These are phyloP conservation scores for Echiichthys vipera DNA, from an alignment of 2,797 vertebrate species.

Conservation along the genomic window DNA sequence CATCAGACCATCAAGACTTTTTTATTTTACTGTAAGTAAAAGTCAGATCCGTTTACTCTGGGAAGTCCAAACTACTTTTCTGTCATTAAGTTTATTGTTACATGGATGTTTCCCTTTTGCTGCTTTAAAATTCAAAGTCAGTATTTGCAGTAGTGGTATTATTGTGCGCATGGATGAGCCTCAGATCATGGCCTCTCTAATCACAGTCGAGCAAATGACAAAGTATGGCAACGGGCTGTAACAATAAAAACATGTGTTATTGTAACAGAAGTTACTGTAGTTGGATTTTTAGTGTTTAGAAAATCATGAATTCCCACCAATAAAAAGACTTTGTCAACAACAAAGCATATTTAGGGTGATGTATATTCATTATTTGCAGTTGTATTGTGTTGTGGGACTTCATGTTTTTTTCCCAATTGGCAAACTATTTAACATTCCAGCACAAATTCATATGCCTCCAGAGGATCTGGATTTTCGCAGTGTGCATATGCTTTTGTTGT, in stretches of 20 bases:
- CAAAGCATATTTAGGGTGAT: background rate
- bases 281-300: background rate
- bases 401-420: background rate
- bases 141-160: background rate
- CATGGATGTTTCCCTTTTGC: background rate
- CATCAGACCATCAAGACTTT: background rate
- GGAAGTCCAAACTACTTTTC: too few species aligned
- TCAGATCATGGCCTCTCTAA: background rate
- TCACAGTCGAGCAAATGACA: background rate
- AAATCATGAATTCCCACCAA: background rate
- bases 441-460: constrained; percentile 17
- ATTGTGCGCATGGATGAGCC: background rate
- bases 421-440: constrained; percentile 20
- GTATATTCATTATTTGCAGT: background rate
- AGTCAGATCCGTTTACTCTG: background rate
- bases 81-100: background rate
- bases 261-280: background rate
- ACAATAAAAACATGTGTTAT: background rate
- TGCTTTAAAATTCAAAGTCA: background rate
- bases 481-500: background rate
- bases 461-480: background rate
- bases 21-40: too few species aligned
- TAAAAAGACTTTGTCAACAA: background rate
- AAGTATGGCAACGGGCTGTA: background rate
- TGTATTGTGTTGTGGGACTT: background rate